Base-by-base conservation (phyloP, 1,140 invertebrate species). In the Drosophila orosa region DNA sequence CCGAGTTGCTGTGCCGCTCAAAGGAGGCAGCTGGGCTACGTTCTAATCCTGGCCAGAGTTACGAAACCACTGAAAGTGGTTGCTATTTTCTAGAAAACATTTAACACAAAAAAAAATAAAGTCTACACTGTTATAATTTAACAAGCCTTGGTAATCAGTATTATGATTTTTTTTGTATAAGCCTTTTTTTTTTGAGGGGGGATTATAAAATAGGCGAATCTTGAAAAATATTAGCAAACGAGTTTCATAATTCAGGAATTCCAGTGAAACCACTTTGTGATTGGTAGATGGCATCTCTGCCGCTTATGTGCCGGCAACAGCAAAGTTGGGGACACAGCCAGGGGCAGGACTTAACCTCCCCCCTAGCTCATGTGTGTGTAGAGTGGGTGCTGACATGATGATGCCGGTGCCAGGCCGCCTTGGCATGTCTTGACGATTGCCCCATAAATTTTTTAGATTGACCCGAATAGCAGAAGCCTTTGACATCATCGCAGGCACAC, bases 381-480 rank as follows among this genome's bases (percentile, higher is more conserved):
- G 50, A 33, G 56, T 73, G 45, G 52, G 63, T 58, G 78, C 68
- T 60, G 81, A 81, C 83, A 75, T 66, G 63, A 71, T 61, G 66
- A 61, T 65, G 67, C 42, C 48, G 47, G 57, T 77, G 57, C 60
- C 39, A 58, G 62, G 42, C 57, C 60, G 73, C 63, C 73, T 62
- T 73, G 78, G 74, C 83, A 82, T 86, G 79, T 81, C 82, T 73
- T 67, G 69, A 61, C 82, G 71, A 82, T 87, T 72, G 76, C 67
- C 83, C 63, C 84, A 87, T 67, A 87, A 44, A 82, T 77, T 83
- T 83, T 82, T 76, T 48, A 80, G 81, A 89, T 86, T 87, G 84
- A 87, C 79, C 84, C 75, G 73, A 79, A 78, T 85, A 75, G 61
- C 75, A 76, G 45, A 75, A 77, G 42, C 50, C 74, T 85, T 87